Evolutionary conservation across 35 echinoderm and acorn worm genomes (phyloP), one percentile per base, ranked within the genome.

Genomic region (Eucidaris tribuloides): DNA sequence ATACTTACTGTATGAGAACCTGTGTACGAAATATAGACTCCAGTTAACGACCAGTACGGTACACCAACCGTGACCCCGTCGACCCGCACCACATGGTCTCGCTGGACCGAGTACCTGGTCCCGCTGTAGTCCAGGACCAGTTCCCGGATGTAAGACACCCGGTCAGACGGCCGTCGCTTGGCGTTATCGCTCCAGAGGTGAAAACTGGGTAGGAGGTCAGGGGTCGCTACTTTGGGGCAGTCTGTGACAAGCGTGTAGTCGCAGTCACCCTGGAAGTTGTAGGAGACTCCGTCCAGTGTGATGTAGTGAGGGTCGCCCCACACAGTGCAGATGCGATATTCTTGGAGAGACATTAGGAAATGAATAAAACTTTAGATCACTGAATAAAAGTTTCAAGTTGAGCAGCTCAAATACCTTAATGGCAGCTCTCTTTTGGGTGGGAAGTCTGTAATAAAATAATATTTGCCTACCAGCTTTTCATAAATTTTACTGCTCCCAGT

Each of bases 281-380:
- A 94, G 0, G 44, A 25, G 24, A 19, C 54, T 11, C 36, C 76
- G 54, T 95, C 87, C 60, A 95, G 90, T 5, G 92, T 95, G 45
- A 90, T 83, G 77, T 95, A 95, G 58, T 95, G 92, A 13, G 87
- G 87, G 28, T 90, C 92, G 45, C 92, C 92, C 92, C 92, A 95
- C 9, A 90, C 56, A 13, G 57, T 62, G 30, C 87, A 95, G 3
- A 86, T 77, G 34, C 38, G 74, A 9, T 84, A 94, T 40, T 71
- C 91, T 94, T n/a, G n/a, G n/a, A n/a, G n/a, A n/a, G n/a, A n/a
- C n/a, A n/a, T n/a, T n/a, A n/a, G n/a, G n/a, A n/a, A n/a, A n/a
- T n/a, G n/a, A n/a, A n/a, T n/a, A n/a, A n/a, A n/a, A n/a, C n/a
- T n/a, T n/a, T n/a, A n/a, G n/a, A n/a, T n/a, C n/a, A n/a, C n/a